Conservation (phyloP, 2,113 vertebrate genomes). For the Microtus oregoni region DNA sequence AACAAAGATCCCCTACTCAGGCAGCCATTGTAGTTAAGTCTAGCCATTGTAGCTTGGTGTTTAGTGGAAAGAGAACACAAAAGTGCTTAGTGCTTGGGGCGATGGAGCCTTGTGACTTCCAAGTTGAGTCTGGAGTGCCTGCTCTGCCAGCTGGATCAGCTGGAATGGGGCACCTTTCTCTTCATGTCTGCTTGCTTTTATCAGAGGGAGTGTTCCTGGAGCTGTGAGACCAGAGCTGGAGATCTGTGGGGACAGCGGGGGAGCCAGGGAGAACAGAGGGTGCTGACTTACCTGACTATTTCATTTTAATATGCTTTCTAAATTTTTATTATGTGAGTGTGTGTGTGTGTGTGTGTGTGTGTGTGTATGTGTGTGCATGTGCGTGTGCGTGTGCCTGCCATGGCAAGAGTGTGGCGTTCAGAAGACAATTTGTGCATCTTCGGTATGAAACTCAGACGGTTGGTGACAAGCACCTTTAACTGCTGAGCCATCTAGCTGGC, state of each 20-base stretch:
- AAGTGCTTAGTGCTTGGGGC: neutral
- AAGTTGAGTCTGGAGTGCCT: neutral
- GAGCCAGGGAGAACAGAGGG: too few relatives aligned
- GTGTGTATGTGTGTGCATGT: fast-evolving
- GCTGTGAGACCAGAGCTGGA: neutral
- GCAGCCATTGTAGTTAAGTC: neutral
- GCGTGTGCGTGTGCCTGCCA: too few relatives aligned
- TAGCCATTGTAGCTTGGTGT: neutral
- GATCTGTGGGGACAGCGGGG: neutral
- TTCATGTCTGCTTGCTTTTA: too few relatives aligned
- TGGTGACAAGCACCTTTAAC: too few relatives aligned
- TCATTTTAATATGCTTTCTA: neutral
- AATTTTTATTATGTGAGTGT: neutral
- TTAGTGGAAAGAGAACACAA: neutral
- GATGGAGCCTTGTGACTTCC: neutral
- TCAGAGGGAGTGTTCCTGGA: neutral
- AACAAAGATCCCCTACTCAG: neutral
- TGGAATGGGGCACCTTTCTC: neutral
- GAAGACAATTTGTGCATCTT: neutral
- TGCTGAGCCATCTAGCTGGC: neutral
- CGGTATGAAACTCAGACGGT: neutral
- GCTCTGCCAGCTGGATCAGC: neutral
- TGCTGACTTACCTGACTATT: neutral
- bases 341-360: too few relatives aligned
- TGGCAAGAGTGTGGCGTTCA: neutral